Percentiles rank a stretch among this genome's conserved stretches.
phyloP scores from a whole-genome alignment of 2,888 invertebrate species.

The Cataglyphis albicans region DNA sequence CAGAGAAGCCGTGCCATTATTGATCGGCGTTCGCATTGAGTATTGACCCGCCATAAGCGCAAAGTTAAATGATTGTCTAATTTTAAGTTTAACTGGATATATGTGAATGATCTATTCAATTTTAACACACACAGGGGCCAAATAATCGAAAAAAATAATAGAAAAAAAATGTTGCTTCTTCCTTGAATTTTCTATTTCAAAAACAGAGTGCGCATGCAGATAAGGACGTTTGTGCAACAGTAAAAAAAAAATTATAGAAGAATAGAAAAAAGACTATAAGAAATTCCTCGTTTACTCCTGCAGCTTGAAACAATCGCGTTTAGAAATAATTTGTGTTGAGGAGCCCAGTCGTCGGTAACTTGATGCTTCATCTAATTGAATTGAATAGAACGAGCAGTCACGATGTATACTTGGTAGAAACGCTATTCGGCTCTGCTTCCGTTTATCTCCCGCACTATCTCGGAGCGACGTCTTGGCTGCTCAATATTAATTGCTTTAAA shows the following conservation, averaged over 20 bases:
- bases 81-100: not conserved
- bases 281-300: not conserved
- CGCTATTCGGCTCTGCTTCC: slow-evolving; percentile 20
- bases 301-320: not conserved
- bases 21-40: not conserved
- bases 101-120: not conserved
- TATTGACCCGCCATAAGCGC: not conserved
- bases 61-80: not conserved
- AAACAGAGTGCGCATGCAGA: not conserved
- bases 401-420: not conserved
- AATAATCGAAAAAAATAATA: no score
- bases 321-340: not conserved
- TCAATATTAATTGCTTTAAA: slow-evolving; percentile 54
- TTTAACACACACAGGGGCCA: not conserved
- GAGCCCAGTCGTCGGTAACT: not conserved
- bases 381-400: slow-evolving; percentile 30
- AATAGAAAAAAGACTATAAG: not conserved
- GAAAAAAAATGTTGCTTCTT: not conserved
- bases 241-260: not conserved
- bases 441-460: slow-evolving; percentile 44
- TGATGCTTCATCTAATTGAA: slow-evolving; percentile 43
- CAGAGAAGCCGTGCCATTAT: not conserved
- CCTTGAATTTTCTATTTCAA: not conserved
- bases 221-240: not conserved
- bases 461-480: not conserved